Evolutionary conservation across 92 coral and sea anemone species (phyloP), one percentile per base, ranked within the genome.

Genomic region (Galaxea fascicularis): DNA sequence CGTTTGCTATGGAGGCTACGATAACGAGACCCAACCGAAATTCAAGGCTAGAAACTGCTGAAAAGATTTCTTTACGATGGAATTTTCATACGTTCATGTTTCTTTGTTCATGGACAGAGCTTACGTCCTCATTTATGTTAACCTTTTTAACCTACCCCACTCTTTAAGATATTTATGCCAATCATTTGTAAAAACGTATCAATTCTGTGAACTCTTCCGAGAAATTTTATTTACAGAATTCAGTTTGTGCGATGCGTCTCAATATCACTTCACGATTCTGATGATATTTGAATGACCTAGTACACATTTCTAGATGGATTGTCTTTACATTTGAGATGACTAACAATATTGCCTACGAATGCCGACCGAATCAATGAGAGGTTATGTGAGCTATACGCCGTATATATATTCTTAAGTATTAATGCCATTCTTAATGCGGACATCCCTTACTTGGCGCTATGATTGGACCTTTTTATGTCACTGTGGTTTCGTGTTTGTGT

Each of bases 161-260:
- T 35, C 7, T 51, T 25, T 53, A 49, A 73, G 16, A 3, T 17
- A 27, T 0, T 29, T 10, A 29, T 25, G 27, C 25, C 41, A 35
- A 35, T 35, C 41, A 35, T 35, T 2, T 35, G 41, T 35, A 22
- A 24, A 28, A 49, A 25, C 60, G 18, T 72, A 26, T 47, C 17
- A 73, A 16, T 52, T 51, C 4, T 25, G 64, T 73, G 26, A 45
- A n/a, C 56, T 71, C 53, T 71, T 71, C 26, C 74, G 62, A 73
- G 22, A 24, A 45, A 27, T 57, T 52, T 18, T 17, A 52, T 73
- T 53, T 26, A 26, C 12, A 31, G 15, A 47, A 51, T 53, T 41
- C 78, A 73, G 77, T 51, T 59, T 17, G 41, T 17, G 17, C 21
- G 77, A 59, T 62, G 77, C 77, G 14, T 47, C 26, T 73, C 63